Conservation (phyloP, 2,113 vertebrate genomes). For the Heteronetta atricapilla region DNA sequence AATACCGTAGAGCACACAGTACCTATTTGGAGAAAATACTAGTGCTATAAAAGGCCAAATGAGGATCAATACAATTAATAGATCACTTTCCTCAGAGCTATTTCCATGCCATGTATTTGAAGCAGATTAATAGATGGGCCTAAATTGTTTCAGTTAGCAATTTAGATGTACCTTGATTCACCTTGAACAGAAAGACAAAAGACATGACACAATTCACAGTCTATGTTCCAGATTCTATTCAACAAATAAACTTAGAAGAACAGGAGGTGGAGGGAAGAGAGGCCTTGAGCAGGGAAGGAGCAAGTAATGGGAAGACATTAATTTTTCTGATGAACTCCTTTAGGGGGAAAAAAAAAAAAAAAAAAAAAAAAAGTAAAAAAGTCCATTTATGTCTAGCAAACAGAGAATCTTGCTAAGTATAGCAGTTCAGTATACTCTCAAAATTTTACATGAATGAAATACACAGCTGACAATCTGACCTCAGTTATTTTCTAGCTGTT, state of each 20-base stretch:
- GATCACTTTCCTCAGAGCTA: not conserved
- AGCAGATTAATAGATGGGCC: conserved; percentile 29
- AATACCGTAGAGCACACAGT: not conserved
- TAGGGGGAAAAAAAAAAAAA: no score
- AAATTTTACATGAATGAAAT: not conserved
- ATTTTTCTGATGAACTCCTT: not conserved
- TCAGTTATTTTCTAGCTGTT: not conserved
- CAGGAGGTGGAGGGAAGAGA: not conserved
- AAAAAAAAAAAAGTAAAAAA: not conserved
- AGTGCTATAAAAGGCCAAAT: not conserved
- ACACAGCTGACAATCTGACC: not conserved
- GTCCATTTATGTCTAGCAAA: not conserved
- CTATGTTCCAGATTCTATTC: not conserved
- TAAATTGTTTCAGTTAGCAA: not conserved
- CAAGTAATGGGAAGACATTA: not conserved
- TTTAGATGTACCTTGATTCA: not conserved
- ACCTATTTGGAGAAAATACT: not conserved
- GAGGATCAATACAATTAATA: conserved; percentile 17
- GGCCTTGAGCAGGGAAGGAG: not conserved
- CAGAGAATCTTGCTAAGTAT: not conserved
- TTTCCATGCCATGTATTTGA: not conserved
- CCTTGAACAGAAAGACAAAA: conserved; percentile 3
- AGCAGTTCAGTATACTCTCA: not conserved
- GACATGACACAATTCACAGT: not conserved
- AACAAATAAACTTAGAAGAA: not conserved